Evolutionary conservation across 2,797 vertebrate genomes (phyloP), one percentile per base, ranked within the genome.

Genomic region (Sebastes matsubarae): DNA sequence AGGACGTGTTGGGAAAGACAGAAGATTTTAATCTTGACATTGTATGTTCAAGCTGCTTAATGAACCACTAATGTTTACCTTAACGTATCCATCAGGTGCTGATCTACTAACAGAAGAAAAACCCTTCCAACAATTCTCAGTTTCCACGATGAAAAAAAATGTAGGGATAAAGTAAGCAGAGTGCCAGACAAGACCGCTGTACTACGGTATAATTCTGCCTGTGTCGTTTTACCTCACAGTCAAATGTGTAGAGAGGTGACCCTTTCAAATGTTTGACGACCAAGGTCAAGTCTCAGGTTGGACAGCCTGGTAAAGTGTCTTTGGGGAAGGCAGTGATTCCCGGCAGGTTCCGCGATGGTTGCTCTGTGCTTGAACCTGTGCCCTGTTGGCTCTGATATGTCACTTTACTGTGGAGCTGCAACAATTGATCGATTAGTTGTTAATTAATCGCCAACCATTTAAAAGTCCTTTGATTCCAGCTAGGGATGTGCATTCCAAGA

Each of bases 221-320:
- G 30, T 20, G 52, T 36, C 9, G 1, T 60, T 59, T 68, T 18
- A 68, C 36, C 57, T 67, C 20, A 42, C 9, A 58, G 42, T 67
- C n/a, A 64, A 60, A 75, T 25, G 27, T 76, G 67, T 25, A 22
- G 24, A 55, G 73, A 38, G 14, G 46, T 1, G 13, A 67, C 61
- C 12, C 54, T 54, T 66, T 57, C 32, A 72, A 52, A 75, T 86
- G 59, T 75, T 20, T n/a, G 30, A 66, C 20, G 50, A 67, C 50
- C 55, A 27, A 52, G 22, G 69, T 87, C 73, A 80, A 68, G 71
- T 69, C 69, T 70, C 6, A 2, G 36, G 24, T 8, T 67, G 30
- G 11, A 64, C 68, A 74, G 20, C 70, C 57, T n/a, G 46, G 11
- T 72, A n/a, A 78, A 66, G 66, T 71, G 14, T 77, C 69, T 81